Base-by-base conservation (phyloP, 2,113 vertebrate genomes). In the Indri indri region DNA sequence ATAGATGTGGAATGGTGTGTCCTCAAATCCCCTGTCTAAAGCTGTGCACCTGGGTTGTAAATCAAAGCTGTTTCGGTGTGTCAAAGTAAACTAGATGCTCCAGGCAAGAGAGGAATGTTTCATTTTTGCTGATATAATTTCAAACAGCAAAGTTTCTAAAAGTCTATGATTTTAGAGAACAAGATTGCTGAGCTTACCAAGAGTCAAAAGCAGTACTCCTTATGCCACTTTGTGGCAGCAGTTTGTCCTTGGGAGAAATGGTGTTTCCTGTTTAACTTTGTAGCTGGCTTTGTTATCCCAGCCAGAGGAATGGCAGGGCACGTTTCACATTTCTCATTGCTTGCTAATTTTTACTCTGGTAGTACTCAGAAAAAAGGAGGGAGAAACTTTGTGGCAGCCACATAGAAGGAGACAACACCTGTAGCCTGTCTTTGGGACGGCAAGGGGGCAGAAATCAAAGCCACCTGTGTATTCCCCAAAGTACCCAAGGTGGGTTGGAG, bases 291-390 rank as follows among this genome's bases (percentile, higher is more conserved):
- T 95, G 73, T 70, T 70, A 45, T 74, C 57, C 40, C 87, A 47
- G 66, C 59, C 45, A n/a, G 14, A 9, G 30, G 59, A 94, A 65
- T 76, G n/a, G 23, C 87, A 76, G 71, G 86, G n/a, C 6, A 25
- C 23, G 18, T 92, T 91, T 95, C 32, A 30, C 34, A 54, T 85
- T 66, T 94, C 32, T 80, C 54, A 30, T 50, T 73, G 40, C 77
- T 91, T 77, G 57, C 52, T 93, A n/a, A 84, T 73, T 71, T 73
- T 96, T 73, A 79, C 42, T 77, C 65, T 90, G 47, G 83, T 22
- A 68, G 8, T 23, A 54, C 84, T 23, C 18, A 93, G 71, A 66
- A 94, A 77, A 54, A 77, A 68, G 59, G 32, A 83, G 65, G 32
- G n/a, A 61, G 12, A 61, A n/a, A 47, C 66, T 89, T 32, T 32